Percentiles rank a stretch among this genome's conserved stretches.
Evolutionary conservation across 2,113 vertebrate species (phyloP).

Genomic region (Callocephalon fimbriatum): DNA sequence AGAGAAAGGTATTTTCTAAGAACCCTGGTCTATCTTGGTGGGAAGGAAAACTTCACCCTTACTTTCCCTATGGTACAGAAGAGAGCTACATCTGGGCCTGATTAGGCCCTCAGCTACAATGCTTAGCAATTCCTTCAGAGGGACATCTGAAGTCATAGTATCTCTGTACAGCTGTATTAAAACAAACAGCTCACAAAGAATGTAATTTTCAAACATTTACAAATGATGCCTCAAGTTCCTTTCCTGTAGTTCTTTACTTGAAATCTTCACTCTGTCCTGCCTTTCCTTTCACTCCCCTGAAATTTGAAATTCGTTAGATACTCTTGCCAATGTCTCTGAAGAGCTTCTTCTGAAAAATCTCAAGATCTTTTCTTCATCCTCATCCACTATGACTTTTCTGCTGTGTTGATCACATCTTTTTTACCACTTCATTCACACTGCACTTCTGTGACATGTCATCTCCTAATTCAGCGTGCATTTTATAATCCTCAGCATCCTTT

Average conservation of each 20-base stretch:
- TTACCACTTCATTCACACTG: background rate
- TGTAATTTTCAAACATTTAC: constrained; percentile 68
- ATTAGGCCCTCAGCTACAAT: background rate
- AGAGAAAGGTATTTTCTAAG: background rate
- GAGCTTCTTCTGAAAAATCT: constrained; percentile 20
- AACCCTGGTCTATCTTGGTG: background rate
- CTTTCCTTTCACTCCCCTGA: background rate
- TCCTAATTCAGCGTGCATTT: background rate
- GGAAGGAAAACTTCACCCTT: background rate
- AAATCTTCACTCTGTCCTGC: constrained; percentile 61
- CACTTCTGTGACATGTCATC: background rate
- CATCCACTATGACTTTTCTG: background rate
- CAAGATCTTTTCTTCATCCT: background rate
- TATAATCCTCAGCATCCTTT: background rate
- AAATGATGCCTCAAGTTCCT: constrained; percentile 56
- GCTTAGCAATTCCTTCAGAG: constrained; percentile 31
- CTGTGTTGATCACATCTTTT: background rate
- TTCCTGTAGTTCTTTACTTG: constrained; percentile 55
- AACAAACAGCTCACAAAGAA: constrained; percentile 69
- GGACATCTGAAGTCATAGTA: constrained; percentile 46
- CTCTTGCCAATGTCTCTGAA: constrained; percentile 11
- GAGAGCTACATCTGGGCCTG: background rate
- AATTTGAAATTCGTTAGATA: background rate
- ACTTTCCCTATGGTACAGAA: background rate
- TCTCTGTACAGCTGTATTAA: constrained; percentile 66